Percentiles rank a stretch among this genome's conserved stretches.
These are phyloP conservation scores for Graptemys geographica DNA, from an alignment of 2,797 vertebrate species.

Conservation along the genomic window DNA sequence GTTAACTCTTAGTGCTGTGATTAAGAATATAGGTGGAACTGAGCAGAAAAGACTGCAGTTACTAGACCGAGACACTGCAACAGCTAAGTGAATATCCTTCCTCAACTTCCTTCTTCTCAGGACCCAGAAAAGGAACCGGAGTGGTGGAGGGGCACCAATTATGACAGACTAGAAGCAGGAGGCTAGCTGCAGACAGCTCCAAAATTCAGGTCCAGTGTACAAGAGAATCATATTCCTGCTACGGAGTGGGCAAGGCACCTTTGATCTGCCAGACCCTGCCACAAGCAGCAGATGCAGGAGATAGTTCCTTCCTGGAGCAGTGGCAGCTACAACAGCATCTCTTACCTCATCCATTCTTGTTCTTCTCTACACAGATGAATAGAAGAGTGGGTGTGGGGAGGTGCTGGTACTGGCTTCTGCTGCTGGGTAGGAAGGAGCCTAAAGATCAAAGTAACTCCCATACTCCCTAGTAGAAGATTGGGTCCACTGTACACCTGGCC, in stretches of 20 bases:
- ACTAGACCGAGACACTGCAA: background rate
- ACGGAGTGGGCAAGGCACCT: background rate
- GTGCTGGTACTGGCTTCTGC: background rate
- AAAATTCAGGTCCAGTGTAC: background rate
- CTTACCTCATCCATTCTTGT: background rate
- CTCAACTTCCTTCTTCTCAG: background rate
- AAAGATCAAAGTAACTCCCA: background rate
- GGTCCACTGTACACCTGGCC: background rate
- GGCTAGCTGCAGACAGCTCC: background rate
- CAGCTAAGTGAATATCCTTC: background rate
- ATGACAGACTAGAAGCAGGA: background rate
- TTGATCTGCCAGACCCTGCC: background rate
- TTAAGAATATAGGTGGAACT: background rate
- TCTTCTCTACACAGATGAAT: background rate
- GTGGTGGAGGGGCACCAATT: background rate
- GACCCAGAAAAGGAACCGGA: background rate
- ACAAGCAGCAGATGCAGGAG: background rate
- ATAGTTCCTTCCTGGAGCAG: background rate
- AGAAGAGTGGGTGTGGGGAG: background rate
- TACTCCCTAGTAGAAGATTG: background rate
- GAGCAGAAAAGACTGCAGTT: background rate
- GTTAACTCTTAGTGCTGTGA: background rate
- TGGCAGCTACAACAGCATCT: background rate
- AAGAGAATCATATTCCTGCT: background rate
- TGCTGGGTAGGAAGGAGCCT: background rate